phyloP scores from a whole-genome alignment of 2,888 invertebrate species.

The Dryadula phaetusa region DNA sequence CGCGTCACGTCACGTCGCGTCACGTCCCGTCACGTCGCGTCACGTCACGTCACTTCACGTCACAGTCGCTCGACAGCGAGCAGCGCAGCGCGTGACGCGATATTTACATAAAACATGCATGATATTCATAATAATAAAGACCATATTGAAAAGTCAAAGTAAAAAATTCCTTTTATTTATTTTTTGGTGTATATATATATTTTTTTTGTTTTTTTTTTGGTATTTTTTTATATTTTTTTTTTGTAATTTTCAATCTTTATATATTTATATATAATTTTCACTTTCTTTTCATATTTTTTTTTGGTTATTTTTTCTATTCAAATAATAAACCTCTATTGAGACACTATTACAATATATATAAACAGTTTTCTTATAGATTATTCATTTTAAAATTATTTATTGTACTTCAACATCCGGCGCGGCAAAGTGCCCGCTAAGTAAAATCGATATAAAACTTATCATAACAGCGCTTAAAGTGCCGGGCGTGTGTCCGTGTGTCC shows the following conservation, averaged over 20 bases:
- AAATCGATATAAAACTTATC: constrained; percentile 79
- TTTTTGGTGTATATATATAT: constrained; percentile 59
- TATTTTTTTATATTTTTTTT: constrained; percentile 47
- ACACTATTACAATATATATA: constrained; percentile 64
- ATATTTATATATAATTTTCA: constrained; percentile 55
- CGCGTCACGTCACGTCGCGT: too few species aligned
- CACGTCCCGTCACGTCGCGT: too few species aligned
- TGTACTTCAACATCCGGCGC: constrained; percentile 77
- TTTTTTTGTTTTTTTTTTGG: constrained; percentile 48
- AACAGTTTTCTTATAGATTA: constrained; percentile 78
- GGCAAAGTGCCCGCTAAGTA: constrained; percentile 75
- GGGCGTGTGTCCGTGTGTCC: constrained; percentile 54
- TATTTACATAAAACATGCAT: constrained; percentile 44
- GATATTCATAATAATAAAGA: constrained; percentile 33
- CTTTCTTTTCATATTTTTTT: constrained; percentile 58
- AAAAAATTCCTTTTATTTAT: constrained; percentile 50
- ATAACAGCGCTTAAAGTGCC: constrained; percentile 61
- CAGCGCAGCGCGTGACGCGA: background rate
- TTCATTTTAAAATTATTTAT: constrained; percentile 72
- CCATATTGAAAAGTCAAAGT: constrained; percentile 48
- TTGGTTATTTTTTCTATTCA: constrained; percentile 57
- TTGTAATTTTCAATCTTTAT: constrained; percentile 51
- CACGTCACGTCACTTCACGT: too few species aligned
- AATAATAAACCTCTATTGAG: constrained; percentile 73
- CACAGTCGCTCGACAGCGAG: background rate